These are phyloP conservation scores for Echinometra lucunter DNA, from an alignment of 53 echinoderm and acorn worm species.

Conservation along the genomic window DNA sequence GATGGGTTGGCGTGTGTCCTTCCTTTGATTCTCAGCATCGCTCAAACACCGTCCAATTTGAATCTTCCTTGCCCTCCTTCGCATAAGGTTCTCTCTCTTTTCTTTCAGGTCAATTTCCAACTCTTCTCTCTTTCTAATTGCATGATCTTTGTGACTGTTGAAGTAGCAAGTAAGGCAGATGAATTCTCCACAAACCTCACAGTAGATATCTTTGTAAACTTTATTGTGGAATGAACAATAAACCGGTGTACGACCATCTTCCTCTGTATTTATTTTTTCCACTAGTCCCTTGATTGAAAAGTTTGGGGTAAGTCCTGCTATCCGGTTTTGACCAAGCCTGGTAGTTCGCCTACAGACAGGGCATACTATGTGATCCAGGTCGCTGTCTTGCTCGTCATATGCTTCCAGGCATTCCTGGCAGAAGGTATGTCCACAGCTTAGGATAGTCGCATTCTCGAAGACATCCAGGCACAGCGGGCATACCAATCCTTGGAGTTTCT, in stretches of 20 bases:
- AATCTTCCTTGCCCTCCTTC: background rate
- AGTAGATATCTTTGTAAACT: constrained; percentile 21
- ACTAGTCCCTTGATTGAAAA: background rate
- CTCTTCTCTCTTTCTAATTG: background rate
- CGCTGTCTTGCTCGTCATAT: background rate
- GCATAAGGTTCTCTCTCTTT: background rate
- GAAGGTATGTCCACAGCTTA: constrained; percentile 18
- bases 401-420: background rate
- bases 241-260: background rate
- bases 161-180: constrained; percentile 4
- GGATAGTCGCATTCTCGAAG: constrained; percentile 1
- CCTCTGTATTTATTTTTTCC: background rate
- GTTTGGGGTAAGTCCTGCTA: constrained; percentile 14
- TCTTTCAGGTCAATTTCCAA: background rate
- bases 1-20: background rate
- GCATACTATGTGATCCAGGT: background rate
- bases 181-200: background rate
- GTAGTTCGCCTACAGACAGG: background rate
- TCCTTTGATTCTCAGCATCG: background rate
- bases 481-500: background rate
- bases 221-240: background rate
- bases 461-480: background rate
- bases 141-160: constrained; percentile 10
- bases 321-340: background rate
- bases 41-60: too few species aligned